Evolutionary conservation across 2,113 vertebrate genomes (phyloP).

Genomic region (Sisor rabdophorus): DNA sequence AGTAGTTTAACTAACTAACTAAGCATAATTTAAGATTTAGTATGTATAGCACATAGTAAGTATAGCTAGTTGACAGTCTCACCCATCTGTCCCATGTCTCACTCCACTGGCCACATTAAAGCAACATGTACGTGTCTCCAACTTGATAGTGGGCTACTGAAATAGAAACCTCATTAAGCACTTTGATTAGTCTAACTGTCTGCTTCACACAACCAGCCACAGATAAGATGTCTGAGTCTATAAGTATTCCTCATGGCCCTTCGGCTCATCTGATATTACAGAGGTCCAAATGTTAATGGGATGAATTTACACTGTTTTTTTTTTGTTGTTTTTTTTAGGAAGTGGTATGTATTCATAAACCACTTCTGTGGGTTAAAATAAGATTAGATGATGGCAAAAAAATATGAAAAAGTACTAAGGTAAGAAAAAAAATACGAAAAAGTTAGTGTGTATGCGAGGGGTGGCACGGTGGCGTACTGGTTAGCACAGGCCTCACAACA

Average conservation of each 20-base stretch:
- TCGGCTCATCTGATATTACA: not conserved
- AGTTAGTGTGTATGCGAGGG: not conserved
- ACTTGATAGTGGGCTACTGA: not conserved
- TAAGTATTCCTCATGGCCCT: not conserved
- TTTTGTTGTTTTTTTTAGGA: not conserved
- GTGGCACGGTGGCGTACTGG: no score
- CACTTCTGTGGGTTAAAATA: not conserved
- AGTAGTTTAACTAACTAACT: not conserved
- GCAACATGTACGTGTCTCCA: not conserved
- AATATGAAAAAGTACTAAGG: no score
- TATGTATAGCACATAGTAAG: not conserved
- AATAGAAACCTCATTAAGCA: slow-evolving; percentile 16
- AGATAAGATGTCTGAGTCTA: not conserved
- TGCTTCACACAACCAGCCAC: not conserved
- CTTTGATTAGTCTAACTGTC: slow-evolving; percentile 16
- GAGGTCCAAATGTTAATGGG: slow-evolving; percentile 1
- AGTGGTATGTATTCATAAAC: slow-evolving; percentile 3
- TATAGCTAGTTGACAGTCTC: no score
- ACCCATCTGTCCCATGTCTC: not conserved
- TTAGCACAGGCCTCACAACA: no score
- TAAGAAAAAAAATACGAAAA: not conserved
- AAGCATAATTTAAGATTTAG: not conserved
- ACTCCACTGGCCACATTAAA: not conserved
- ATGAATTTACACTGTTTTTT: not conserved
- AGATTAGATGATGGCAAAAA: not conserved